Base-by-base conservation (phyloP, 2,888 invertebrate species). In the Unio pictorum region DNA sequence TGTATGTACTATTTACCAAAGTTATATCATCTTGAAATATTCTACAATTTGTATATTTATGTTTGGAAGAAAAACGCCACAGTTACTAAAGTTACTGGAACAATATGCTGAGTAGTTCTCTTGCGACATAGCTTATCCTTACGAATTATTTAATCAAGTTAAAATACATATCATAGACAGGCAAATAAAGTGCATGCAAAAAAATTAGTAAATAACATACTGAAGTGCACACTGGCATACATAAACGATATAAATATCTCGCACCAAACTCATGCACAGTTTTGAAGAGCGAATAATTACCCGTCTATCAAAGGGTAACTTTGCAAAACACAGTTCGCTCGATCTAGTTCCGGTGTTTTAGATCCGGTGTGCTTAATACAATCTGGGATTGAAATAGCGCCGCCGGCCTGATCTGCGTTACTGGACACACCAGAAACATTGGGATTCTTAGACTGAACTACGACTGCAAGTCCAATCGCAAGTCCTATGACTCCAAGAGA, bases 251-350 rank as follows among this genome's bases (percentile, higher is more conserved):
- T 5, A 20, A n/a, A 28, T 54, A 20, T 54, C 28, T n/a, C 45
- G 17, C 5, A 6, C 15, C 4, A 18, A 54, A 58, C 17, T 17
- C n/a, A 45, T 4, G 15, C 45, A 45, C 45, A 15, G 3, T 15
- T 45, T 4, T 45, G 45, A 45, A 45, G 45, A 11, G 8, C 45
- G 45, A 45, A 45, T 45, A 69, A 71, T 72, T 74, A 82, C 82
- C 82, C 82, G 61, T 82, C 82, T 62, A 82, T 78, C 8, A 82
- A 66, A 1, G 81, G 81, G 66, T 78, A 69, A 17, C 67, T 28
- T 8, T 64, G 54, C 54, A 82, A 68, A 18, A 80, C 66, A 11
- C 67, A 60, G 23, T 59, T 60, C 0, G 80, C 81, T 61, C 55
- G 63, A 28, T 76, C 64, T 5, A 73, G 60, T 15, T 54, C 55